Percentiles rank a stretch among this genome's conserved stretches.
phyloP scores from a whole-genome alignment of 1,140 invertebrate species.

The Onthophagus taurus region DNA sequence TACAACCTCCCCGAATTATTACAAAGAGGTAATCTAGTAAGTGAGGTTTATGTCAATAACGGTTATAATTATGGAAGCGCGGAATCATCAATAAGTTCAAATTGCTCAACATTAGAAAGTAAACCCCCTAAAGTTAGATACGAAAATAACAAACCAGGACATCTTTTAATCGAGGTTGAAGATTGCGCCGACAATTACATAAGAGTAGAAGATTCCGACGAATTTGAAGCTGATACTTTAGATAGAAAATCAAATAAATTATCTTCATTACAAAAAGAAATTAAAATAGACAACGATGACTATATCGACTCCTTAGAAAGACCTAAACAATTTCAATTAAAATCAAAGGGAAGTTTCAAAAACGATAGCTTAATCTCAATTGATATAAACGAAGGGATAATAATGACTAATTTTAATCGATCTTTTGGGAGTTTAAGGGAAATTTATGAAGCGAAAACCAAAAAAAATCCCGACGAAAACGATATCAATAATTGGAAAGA shows the following conservation, averaged over 20 bases:
- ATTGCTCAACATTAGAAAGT: conserved; percentile 48
- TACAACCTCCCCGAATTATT: conserved; percentile 43
- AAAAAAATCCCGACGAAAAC: conserved; percentile 26
- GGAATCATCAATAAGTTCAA: conserved; percentile 48
- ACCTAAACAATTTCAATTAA: conserved; percentile 44
- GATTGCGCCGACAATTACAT: conserved; percentile 61
- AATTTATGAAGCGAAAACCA: conserved; percentile 56
- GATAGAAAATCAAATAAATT: conserved; percentile 66
- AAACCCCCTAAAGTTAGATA: conserved; percentile 46
- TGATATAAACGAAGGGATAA: not conserved
- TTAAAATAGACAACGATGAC: conserved; percentile 29
- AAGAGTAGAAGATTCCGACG: conserved; percentile 59
- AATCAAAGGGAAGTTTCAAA: conserved; percentile 52
- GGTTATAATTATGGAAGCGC: conserved; percentile 57
- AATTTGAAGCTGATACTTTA: conserved; percentile 73
- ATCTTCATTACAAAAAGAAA: conserved; percentile 29
- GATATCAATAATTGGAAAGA: conserved; percentile 1
- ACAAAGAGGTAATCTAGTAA: conserved; percentile 50
- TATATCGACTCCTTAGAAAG: conserved; percentile 48
- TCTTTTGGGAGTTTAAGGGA: conserved; percentile 59
- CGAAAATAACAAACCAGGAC: conserved; percentile 52
- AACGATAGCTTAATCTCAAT: conserved; percentile 32
- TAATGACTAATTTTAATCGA: conserved; percentile 30
- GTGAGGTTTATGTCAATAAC: conserved; percentile 69
- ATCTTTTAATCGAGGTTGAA: conserved; percentile 68